These are phyloP conservation scores for Acipenser ruthenus DNA, from an alignment of 2,797 vertebrate genomes.

Conservation along the genomic window DNA sequence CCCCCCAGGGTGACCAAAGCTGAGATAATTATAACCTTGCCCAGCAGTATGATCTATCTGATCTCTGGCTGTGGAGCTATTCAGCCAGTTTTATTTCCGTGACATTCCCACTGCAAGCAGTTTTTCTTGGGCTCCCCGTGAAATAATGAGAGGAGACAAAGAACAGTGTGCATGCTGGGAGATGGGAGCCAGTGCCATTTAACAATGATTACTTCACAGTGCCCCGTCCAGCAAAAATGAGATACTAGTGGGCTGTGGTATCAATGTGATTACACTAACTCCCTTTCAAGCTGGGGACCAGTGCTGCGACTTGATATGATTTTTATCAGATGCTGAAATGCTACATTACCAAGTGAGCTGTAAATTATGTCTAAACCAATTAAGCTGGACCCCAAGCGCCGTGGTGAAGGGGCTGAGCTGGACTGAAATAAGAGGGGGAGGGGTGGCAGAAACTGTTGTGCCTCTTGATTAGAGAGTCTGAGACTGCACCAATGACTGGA, in stretches of 20 bases:
- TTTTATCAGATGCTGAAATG: slow-evolving; percentile 82
- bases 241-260: slow-evolving; percentile 47
- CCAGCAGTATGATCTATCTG: slow-evolving; percentile 24
- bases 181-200: slow-evolving; percentile 31
- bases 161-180: slow-evolving; percentile 29
- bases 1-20: slow-evolving; percentile 26
- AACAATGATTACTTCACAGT: slow-evolving; percentile 48
- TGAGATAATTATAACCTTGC: slow-evolving; percentile 39
- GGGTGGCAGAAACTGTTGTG: slow-evolving; percentile 56
- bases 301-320: slow-evolving; percentile 74
- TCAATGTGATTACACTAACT: slow-evolving; percentile 70
- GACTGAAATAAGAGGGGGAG: slow-evolving; percentile 58
- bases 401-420: slow-evolving; percentile 45
- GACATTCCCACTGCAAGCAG: slow-evolving; percentile 35
- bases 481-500: slow-evolving; percentile 54
- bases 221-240: slow-evolving; percentile 49
- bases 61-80: slow-evolving; percentile 23
- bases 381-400: slow-evolving; percentile 65
- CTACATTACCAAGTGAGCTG: slow-evolving; percentile 79
- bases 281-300: slow-evolving; percentile 65
- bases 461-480: slow-evolving; percentile 77
- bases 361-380: slow-evolving; percentile 86
- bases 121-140: slow-evolving; percentile 24
- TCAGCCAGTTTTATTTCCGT: slow-evolving; percentile 34
- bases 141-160: slow-evolving; percentile 37